Conservation (phyloP, 2,113 vertebrate genomes). For the Reinhardtius hippoglossoides region DNA sequence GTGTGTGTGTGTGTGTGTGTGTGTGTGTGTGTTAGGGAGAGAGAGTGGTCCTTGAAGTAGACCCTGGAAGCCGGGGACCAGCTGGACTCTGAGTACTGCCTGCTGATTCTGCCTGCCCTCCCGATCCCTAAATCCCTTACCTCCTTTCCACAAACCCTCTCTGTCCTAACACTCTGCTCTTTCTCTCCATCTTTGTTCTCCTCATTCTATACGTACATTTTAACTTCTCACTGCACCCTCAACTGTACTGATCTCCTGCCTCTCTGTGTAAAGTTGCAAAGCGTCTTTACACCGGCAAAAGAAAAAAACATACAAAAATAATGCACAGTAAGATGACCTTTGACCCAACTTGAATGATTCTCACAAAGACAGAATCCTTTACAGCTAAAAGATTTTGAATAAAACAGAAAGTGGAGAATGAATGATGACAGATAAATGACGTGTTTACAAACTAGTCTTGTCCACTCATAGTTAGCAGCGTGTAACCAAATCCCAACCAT, state of each 20-base stretch:
- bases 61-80: slow-evolving; percentile 65
- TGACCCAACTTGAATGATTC: not conserved
- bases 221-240: slow-evolving; percentile 2
- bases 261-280: not conserved
- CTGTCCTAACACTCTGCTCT: not conserved
- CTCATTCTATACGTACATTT: slow-evolving; percentile 5
- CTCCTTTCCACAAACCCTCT: slow-evolving; percentile 24
- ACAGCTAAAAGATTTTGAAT: no score
- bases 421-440: no score
- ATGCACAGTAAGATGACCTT: slow-evolving; percentile 1
- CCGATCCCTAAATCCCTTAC: slow-evolving; percentile 38
- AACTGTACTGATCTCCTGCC: not conserved
- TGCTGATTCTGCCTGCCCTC: slow-evolving; percentile 63
- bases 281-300: no score
- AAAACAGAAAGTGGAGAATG: no score
- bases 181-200: not conserved
- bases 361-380: not conserved
- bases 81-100: slow-evolving; percentile 71
- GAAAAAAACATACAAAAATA: slow-evolving; percentile 1
- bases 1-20: slow-evolving; percentile 30
- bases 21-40: slow-evolving; percentile 9
- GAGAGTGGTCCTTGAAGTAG: slow-evolving; percentile 58
- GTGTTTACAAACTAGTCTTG: no score
- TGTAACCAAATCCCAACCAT: slow-evolving; percentile 24
- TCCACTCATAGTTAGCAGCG: no score